Percentiles rank a stretch among this genome's conserved stretches.
Evolutionary conservation across 2,797 vertebrate species (phyloP).

Genomic region (Crocodylus rhombifer): DNA sequence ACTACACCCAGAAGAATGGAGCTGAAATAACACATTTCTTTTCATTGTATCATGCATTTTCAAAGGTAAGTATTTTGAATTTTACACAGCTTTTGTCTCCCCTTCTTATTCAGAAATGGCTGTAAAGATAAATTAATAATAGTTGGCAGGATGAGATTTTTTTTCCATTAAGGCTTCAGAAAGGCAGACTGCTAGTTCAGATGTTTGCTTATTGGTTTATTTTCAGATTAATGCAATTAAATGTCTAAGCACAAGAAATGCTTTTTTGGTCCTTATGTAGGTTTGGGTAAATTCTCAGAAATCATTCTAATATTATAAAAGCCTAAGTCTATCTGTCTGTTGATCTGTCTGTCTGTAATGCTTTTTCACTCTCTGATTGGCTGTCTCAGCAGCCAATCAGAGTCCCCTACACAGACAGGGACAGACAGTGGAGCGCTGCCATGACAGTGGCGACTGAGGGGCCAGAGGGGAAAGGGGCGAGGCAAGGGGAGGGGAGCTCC

Average conservation of each 20-base stretch:
- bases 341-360: no score
- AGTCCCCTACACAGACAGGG: no score
- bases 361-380: no score
- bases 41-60: not conserved
- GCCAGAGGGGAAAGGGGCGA: no score
- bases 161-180: conserved; percentile 15
- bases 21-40: not conserved
- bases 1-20: not conserved
- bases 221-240: conserved; percentile 15
- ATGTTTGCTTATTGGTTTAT: conserved; percentile 29
- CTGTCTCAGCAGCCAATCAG: no score
- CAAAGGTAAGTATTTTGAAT: not conserved
- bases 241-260: not conserved
- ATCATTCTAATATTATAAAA: no score
- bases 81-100: not conserved
- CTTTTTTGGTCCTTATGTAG: not conserved
- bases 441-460: no score
- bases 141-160: not conserved
- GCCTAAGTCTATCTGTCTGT: no score
- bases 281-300: not conserved
- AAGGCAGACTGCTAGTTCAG: conserved; percentile 24
- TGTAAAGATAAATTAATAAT: not conserved
- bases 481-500: no score
- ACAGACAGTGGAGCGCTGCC: no score
- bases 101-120: not conserved